phyloP scores from a whole-genome alignment of 2,888 invertebrate genomes.

The Apodemia mormo region DNA sequence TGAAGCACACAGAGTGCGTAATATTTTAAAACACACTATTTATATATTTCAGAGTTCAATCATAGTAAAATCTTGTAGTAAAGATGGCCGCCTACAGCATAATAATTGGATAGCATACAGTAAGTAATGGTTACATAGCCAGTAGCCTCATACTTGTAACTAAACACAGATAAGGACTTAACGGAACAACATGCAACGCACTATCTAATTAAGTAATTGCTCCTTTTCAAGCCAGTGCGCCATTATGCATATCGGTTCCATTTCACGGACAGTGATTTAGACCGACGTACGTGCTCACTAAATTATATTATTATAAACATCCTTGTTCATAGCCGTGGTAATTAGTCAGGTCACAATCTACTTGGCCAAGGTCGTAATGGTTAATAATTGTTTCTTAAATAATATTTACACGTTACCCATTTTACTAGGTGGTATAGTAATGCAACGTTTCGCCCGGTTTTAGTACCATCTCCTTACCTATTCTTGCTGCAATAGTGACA shows the following conservation, averaged over 20 bases:
- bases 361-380: conserved; percentile 3
- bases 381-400: neutral
- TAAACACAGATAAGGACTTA: conserved; percentile 23
- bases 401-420: neutral
- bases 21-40: too few species aligned
- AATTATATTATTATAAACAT: conserved; percentile 12
- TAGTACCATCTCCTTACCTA: too few species aligned
- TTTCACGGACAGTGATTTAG: conserved; percentile 46
- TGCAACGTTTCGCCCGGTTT: too few species aligned
- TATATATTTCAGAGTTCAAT: too few species aligned
- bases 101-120: neutral
- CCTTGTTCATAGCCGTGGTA: conserved; percentile 12
- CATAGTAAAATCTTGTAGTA: neutral
- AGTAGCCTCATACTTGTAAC: conserved; percentile 5
- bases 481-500: too few species aligned
- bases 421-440: too few species aligned
- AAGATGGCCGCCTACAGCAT: neutral
- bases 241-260: conserved; percentile 44
- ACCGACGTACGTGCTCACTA: conserved; percentile 24
- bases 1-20: too few species aligned
- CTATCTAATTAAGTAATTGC: conserved; percentile 29
- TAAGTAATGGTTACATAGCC: conserved; percentile 15
- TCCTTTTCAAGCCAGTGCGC: conserved; percentile 23
- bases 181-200: conserved; percentile 43
- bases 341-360: conserved; percentile 4